A percentile compares a stretch with the other conserved stretches of the same genome.
Conservation (phyloP, 2,888 invertebrate species). For the Mimas tiliae region DNA sequence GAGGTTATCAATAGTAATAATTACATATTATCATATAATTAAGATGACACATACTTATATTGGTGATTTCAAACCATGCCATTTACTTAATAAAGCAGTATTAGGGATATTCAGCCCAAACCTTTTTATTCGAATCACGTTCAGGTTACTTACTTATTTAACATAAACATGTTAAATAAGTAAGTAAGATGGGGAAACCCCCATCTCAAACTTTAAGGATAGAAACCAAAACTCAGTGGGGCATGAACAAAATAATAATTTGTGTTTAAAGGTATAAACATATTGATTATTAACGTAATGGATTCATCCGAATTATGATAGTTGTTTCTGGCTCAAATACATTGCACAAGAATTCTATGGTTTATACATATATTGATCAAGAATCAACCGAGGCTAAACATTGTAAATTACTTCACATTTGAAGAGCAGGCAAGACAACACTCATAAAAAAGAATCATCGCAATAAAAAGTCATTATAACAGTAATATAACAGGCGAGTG, state of each 20-base stretch:
- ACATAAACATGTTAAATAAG: too few relatives aligned
- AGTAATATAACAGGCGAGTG: background rate
- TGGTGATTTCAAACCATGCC: too few relatives aligned
- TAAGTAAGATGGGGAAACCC: too few relatives aligned
- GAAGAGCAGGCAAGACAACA: background rate
- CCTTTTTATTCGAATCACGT: slow-evolving; percentile 17
- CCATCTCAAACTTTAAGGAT: too few relatives aligned
- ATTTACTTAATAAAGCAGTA: slow-evolving; percentile 13
- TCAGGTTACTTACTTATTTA: background rate
- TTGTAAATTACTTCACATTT: background rate
- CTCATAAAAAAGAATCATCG: slow-evolving; percentile 3
- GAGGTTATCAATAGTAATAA: too few relatives aligned
- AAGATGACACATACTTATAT: too few relatives aligned
- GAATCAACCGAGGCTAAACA: background rate
- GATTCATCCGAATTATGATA: background rate
- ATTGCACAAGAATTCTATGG: background rate
- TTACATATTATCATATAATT: too few relatives aligned
- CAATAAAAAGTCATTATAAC: slow-evolving; percentile 19
- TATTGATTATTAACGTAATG: background rate
- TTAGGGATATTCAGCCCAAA: background rate
- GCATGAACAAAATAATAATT: background rate
- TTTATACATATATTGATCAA: background rate
- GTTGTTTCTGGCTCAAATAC: background rate
- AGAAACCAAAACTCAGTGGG: background rate
- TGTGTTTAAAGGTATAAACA: background rate